Evolutionary conservation across 2,113 vertebrate genomes (phyloP), one percentile per base, ranked within the genome.

Genomic region (rat (Rattus norvegicus)): DNA sequence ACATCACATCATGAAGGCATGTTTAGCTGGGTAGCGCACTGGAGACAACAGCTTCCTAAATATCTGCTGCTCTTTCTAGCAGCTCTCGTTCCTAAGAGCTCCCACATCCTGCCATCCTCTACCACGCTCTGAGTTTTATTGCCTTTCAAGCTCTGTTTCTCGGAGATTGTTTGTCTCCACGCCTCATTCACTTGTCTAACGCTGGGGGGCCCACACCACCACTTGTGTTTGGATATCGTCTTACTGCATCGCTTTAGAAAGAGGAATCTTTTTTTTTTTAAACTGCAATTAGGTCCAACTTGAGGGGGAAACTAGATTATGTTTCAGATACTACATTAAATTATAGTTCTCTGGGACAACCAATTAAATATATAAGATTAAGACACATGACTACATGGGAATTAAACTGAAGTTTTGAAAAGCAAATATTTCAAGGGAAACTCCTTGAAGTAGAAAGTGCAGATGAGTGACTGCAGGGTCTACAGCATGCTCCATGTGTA

Each of bases 401-500:
- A 54, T 90, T 92, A 76, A 14, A 85, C n/a, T 81, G 65, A 95
- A 79, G 47, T 92, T 94, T 84, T 95, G 75, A 96, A 96, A 52
- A 20, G 36, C 84, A 91, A n/a, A 86, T 95, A 59, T 95, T 93
- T 96, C 49, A 54, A 87, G 61, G 73, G 30, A 30, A 95, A 65
- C 2, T 67, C 59, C 19, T 92, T 88, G 47, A 86, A 43, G 36
- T 92, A 63, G 12, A 93, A 92, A 96, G 56, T 49, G 90, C 17
- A 14, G 52, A 67, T 67, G 92, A 67, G 65, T 13, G 65, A 69
- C 65, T 33, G 65, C 28, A 61, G 59, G 63, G 85, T 84, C 56
- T 11, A 93, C 22, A 93, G 73, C 8, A 79, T 79, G 13, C 28
- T 56, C 84, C 30, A 80, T 17, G 30, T 92, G 80, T 81, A 90